These are phyloP conservation scores for Halcyon chelicuti DNA, from an alignment of 2,797 vertebrate genomes.

Conservation along the genomic window DNA sequence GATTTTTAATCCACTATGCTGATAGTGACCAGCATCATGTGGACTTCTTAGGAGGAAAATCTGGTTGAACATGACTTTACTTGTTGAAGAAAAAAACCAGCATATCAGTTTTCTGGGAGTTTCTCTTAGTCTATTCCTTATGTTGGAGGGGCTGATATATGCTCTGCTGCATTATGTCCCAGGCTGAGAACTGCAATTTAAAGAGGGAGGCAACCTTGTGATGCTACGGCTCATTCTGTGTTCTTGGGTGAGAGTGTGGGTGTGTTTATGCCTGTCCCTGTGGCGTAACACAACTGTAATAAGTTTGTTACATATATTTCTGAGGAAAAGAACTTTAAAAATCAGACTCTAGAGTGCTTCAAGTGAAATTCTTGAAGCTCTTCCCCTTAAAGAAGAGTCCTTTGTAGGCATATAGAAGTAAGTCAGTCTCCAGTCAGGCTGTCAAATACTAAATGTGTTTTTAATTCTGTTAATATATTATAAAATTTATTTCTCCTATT, in stretches of 20 bases:
- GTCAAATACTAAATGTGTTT: background rate
- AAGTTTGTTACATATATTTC: background rate
- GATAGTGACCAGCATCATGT: background rate
- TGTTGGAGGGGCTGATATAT: background rate
- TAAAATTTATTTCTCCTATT: background rate
- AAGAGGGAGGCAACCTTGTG: background rate
- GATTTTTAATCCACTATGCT: background rate
- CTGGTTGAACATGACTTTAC: background rate
- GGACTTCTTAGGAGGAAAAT: background rate
- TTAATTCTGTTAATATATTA: background rate
- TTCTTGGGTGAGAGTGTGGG: background rate
- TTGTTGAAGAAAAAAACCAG: background rate
- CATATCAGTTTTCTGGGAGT: background rate
- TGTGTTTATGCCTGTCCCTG: background rate
- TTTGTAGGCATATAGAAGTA: background rate
- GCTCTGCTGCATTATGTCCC: background rate
- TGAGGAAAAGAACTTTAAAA: background rate
- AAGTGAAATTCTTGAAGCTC: background rate
- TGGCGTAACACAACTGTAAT: background rate
- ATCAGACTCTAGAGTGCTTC: background rate
- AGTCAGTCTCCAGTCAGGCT: background rate
- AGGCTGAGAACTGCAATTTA: background rate
- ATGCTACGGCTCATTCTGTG: background rate
- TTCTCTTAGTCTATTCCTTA: background rate
- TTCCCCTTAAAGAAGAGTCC: background rate